These are phyloP conservation scores for Tupaia chinensis DNA, from an alignment of 2,113 vertebrate genomes.

Conservation along the genomic window DNA sequence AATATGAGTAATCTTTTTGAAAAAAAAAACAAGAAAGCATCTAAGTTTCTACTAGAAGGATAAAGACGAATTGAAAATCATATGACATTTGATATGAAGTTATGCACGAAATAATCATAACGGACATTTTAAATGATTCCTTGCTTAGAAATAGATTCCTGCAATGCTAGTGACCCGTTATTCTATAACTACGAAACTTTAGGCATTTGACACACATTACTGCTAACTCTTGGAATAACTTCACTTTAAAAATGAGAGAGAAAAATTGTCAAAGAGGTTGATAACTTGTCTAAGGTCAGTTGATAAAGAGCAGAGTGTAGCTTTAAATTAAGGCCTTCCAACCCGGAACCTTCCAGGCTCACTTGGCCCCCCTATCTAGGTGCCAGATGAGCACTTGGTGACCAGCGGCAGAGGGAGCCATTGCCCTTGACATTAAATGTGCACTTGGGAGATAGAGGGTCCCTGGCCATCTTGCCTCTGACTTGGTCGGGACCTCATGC, in stretches of 20 bases:
- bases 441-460: neutral
- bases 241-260: neutral
- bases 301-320: neutral
- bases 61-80: neutral
- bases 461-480: neutral
- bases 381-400: neutral
- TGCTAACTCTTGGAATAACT: neutral
- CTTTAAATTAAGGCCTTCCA: neutral
- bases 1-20: neutral
- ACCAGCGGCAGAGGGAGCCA: neutral
- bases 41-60: slow-evolving; percentile 23
- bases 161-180: accelerated
- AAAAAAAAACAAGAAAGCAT: neutral
- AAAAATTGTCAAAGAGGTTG: neutral
- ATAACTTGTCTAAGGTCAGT: neutral
- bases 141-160: neutral
- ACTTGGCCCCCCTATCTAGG: neutral
- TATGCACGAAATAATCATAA: neutral
- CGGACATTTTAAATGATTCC: neutral
- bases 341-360: neutral
- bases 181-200: neutral
- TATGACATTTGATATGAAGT: neutral
- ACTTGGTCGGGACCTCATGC: neutral
- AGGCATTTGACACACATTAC: too few species aligned
- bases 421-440: neutral